Percentiles rank a stretch among this genome's conserved stretches.
Conservation (phyloP, 2,888 invertebrate species). For the Mystacides longicornis region DNA sequence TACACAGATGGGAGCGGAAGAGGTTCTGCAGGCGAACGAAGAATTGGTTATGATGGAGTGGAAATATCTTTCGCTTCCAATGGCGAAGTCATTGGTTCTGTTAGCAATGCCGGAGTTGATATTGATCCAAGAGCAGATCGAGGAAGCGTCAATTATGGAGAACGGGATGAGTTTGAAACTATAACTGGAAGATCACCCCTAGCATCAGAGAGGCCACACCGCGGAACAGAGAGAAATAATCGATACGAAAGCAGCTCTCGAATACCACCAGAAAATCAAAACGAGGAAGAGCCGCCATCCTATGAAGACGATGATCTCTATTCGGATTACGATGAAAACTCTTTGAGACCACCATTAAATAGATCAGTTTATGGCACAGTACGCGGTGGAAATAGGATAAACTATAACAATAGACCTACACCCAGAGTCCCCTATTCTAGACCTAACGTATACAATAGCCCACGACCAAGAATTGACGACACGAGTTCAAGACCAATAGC, state of each 20-base stretch:
- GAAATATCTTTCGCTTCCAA: neutral
- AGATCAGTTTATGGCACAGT: too few species aligned
- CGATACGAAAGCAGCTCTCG: neutral
- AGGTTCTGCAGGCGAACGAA: neutral
- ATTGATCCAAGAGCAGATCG: neutral
- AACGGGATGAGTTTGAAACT: neutral
- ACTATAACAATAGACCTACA: neutral
- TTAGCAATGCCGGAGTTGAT: neutral
- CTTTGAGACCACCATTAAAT: conserved; percentile 1
- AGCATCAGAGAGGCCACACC: neutral
- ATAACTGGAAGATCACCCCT: neutral
- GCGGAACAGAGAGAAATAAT: neutral
- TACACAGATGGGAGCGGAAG: neutral
- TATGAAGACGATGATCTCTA: conserved; percentile 12
- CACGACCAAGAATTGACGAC: neutral
- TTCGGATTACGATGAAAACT: conserved; percentile 15
- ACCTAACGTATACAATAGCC: neutral
- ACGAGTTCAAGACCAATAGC: neutral
- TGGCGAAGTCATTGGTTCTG: neutral
- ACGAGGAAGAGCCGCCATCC: conserved; percentile 3
- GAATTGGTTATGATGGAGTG: neutral
- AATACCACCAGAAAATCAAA: neutral
- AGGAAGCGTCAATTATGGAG: too few species aligned
- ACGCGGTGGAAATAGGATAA: too few species aligned
- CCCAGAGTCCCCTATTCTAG: neutral